Base-by-base conservation (phyloP, 2,113 vertebrate species). In the Pseudonaja textilis region DNA sequence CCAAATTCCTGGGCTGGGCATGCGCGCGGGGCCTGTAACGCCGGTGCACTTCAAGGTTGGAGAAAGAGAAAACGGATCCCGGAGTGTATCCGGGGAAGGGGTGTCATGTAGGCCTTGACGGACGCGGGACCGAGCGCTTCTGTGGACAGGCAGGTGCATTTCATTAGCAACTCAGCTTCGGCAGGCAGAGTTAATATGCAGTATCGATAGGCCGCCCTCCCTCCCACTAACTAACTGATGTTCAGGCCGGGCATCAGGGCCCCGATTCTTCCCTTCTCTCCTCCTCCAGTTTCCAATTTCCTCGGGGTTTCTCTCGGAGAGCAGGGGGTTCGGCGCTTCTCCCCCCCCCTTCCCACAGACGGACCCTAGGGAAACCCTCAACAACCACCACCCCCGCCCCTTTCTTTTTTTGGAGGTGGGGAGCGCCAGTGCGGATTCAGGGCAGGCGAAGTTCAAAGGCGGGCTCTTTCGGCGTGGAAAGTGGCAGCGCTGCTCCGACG, bases 391-490 rank as follows among this genome's bases (percentile, higher is more conserved):
- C n/a, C n/a, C n/a, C n/a, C n/a, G n/a, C 95, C 93, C 95, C 2
- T 6, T 16, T 22, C 14, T 11, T 16, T 56, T 69, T 69, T 61
- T 42, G 42, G 25, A 9, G 26, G 26, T 4, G 61, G 61, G 59
- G 8, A 14, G n/a, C 29, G 25, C 61, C 93, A 97, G 95, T 92
- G 97, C 95, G 96, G 97, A 96, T 96, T 96, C 96, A 96, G 96
- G 94, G 96, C 95, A 94, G 93, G 96, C 95, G 97, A 97, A 97
- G 97, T 97, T 98, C 98, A 98, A 98, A 98, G 97, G 93, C 97
- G 96, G 95, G 93, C 94, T 96, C 96, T 97, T 97, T 97, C 4
- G 45, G 85, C 34, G 29, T 34, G 56, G 42, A 34, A 94, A 97
- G 97, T 90, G 42, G 93, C 96, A 91, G 95, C 93, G 97, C 97